phyloP scores from a whole-genome alignment of 2,113 vertebrate genomes.

The Stomatorhinus ivindoensis region DNA sequence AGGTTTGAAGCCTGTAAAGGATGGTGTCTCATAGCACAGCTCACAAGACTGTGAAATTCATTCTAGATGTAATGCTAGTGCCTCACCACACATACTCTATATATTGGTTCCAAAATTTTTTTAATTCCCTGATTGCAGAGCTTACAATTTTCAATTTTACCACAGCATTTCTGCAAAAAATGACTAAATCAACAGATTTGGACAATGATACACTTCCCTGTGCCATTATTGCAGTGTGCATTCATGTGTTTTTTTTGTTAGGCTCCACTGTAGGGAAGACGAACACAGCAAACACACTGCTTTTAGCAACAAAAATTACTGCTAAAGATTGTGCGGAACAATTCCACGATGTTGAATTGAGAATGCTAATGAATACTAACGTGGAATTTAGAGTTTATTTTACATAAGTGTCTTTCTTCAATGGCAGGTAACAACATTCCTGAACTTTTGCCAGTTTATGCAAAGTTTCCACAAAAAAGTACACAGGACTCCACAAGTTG shows the following conservation, averaged over 20 bases:
- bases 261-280: not conserved
- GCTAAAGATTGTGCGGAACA: not conserved
- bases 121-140: not conserved
- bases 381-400: not conserved
- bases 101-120: not conserved
- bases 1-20: not conserved
- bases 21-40: not conserved
- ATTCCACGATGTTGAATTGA: not conserved
- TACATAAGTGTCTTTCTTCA: not conserved
- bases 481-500: not conserved
- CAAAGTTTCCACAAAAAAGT: not conserved
- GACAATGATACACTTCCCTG: not conserved
- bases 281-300: not conserved
- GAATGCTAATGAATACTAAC: not conserved
- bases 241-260: not conserved
- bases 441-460: not conserved
- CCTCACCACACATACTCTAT: not conserved
- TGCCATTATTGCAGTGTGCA: not conserved
- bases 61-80: not conserved
- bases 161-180: not conserved
- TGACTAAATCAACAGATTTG: not conserved
- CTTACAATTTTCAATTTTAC: not conserved
- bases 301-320: not conserved
- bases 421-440: not conserved
- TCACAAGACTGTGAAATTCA: not conserved